Evolutionary conservation across 2,888 invertebrate species (phyloP).

Genomic region (Himalopsyche japonica): DNA sequence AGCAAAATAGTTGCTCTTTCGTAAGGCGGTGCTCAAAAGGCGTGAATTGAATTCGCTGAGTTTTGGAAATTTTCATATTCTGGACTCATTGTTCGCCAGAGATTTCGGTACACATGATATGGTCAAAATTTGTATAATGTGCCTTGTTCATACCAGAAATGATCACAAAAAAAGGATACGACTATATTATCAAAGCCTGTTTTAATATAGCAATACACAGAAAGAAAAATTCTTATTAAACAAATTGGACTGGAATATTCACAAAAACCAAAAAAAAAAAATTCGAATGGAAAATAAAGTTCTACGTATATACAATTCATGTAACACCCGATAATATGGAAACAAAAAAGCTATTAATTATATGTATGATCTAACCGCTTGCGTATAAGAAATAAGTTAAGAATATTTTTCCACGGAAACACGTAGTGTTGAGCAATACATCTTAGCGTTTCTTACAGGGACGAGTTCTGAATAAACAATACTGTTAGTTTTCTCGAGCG

Average conservation of each 20-base stretch:
- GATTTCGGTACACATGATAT: not conserved
- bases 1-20: not conserved
- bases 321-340: too few relatives aligned
- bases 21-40: not conserved
- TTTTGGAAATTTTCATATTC: not conserved
- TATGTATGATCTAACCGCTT: too few relatives aligned
- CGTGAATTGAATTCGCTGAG: not conserved
- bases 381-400: not conserved
- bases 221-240: too few relatives aligned
- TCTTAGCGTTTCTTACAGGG: not conserved
- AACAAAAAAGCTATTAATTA: too few relatives aligned
- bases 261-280: too few relatives aligned
- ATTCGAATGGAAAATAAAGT: too few relatives aligned
- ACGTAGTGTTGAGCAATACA: not conserved
- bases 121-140: not conserved
- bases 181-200: not conserved
- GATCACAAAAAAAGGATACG: not conserved
- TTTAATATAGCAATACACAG: not conserved
- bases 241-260: too few relatives aligned
- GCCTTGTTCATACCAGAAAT: not conserved
- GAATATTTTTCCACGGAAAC: not conserved
- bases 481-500: not conserved
- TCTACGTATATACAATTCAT: too few relatives aligned
- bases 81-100: not conserved
- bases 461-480: not conserved